These are phyloP conservation scores for Leptinotarsa tumamoca DNA, from an alignment of 2,888 invertebrate species.

Conservation along the genomic window DNA sequence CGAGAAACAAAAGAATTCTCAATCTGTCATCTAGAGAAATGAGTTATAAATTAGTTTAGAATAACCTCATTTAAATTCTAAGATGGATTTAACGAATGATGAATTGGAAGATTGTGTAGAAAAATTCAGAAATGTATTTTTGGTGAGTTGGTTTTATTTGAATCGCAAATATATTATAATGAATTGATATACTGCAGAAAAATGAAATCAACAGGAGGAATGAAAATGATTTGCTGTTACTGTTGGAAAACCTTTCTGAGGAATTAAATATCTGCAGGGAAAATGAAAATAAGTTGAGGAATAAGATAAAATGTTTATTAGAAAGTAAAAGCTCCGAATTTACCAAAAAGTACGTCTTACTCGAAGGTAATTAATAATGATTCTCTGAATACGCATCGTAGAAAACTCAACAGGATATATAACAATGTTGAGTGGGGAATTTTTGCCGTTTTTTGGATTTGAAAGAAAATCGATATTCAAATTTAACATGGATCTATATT, in stretches of 20 bases:
- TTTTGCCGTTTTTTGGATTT: background rate
- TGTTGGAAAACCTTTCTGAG: constrained; percentile 37
- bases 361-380: constrained; percentile 39
- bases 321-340: constrained; percentile 36
- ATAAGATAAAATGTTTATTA: constrained; percentile 33
- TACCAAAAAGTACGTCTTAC: constrained; percentile 41
- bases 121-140: constrained; percentile 38
- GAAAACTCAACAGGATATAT: too few species aligned
- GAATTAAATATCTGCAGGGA: constrained; percentile 37
- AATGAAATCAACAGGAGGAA: constrained; percentile 33
- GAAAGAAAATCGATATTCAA: too few species aligned
- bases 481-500: background rate
- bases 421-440: background rate
- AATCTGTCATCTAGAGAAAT: background rate
- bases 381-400: background rate
- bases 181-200: constrained; percentile 28
- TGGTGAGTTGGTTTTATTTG: constrained; percentile 27
- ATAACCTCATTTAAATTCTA: too few species aligned
- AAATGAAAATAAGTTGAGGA: constrained; percentile 29
- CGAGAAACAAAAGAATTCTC: background rate
- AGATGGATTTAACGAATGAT: constrained; percentile 33
- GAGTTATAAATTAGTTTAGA: too few species aligned
- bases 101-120: constrained; percentile 43
- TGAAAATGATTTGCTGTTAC: constrained; percentile 31
- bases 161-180: background rate